Percentiles rank a stretch among this genome's conserved stretches.
Evolutionary conservation across 2,113 vertebrate genomes (phyloP).

Genomic region (Gymnobelideus leadbeateri): DNA sequence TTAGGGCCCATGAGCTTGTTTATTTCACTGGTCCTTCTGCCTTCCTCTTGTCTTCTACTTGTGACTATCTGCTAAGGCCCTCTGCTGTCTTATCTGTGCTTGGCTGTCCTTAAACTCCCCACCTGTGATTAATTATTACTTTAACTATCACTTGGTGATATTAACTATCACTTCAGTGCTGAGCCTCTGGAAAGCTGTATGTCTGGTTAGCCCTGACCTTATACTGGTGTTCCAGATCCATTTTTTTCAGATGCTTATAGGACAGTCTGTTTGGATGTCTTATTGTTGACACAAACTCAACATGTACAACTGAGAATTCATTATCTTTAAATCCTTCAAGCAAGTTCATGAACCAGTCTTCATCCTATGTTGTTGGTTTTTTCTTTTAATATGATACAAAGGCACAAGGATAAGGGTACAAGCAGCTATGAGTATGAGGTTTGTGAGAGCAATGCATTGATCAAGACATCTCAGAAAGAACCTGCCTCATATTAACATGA

Average conservation of each 20-base stretch:
- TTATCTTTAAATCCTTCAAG: not conserved
- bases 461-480: too few relatives aligned
- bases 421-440: too few relatives aligned
- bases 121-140: not conserved
- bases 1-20: not conserved
- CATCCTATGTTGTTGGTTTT: too few relatives aligned
- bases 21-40: not conserved
- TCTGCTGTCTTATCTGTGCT: not conserved
- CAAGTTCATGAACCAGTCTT: not conserved
- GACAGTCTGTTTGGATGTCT: not conserved
- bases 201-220: not conserved
- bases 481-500: too few relatives aligned
- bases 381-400: too few relatives aligned
- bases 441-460: too few relatives aligned
- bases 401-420: too few relatives aligned
- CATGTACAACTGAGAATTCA: not conserved
- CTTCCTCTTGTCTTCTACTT: not conserved
- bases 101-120: not conserved
- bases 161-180: not conserved
- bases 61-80: too few relatives aligned
- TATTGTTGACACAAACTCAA: not conserved
- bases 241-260: not conserved
- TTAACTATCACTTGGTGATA: not conserved
- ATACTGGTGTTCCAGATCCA: not conserved
- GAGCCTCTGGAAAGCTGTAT: not conserved